Conservation (phyloP, 2,797 vertebrate genomes). For the Eidolon dupreanum region DNA sequence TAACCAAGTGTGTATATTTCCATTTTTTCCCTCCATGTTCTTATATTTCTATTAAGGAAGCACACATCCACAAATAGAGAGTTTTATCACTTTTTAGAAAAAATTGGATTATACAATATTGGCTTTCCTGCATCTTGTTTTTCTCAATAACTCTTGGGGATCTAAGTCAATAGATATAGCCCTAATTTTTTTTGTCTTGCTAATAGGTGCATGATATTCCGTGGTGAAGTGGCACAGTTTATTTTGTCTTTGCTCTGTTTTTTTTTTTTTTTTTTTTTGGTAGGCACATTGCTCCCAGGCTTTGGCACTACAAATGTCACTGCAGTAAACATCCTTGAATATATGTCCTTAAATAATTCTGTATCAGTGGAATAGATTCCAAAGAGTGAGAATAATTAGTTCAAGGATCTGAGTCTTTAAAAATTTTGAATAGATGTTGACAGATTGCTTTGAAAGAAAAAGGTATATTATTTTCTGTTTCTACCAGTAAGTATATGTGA, state of each 20-base stretch:
- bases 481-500: background rate
- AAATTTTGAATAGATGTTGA: background rate
- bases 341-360: constrained; percentile 15
- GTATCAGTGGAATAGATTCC: background rate
- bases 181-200: background rate
- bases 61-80: background rate
- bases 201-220: background rate
- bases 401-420: background rate
- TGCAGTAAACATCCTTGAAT: background rate
- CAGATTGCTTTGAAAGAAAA: background rate
- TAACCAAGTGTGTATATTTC: background rate
- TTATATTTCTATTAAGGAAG: constrained; percentile 8
- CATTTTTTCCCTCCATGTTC: background rate
- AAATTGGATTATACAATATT: background rate
- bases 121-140: background rate
- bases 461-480: background rate
- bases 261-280: background rate
- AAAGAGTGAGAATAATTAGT: background rate
- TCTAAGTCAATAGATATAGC: background rate
- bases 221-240: background rate
- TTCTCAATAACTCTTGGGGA: background rate
- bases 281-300: background rate
- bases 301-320: background rate
- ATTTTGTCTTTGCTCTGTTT: background rate
- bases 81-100: constrained; percentile 37